These are phyloP conservation scores for Myzus persicae DNA, from an alignment of 1,140 invertebrate species.

Conservation along the genomic window DNA sequence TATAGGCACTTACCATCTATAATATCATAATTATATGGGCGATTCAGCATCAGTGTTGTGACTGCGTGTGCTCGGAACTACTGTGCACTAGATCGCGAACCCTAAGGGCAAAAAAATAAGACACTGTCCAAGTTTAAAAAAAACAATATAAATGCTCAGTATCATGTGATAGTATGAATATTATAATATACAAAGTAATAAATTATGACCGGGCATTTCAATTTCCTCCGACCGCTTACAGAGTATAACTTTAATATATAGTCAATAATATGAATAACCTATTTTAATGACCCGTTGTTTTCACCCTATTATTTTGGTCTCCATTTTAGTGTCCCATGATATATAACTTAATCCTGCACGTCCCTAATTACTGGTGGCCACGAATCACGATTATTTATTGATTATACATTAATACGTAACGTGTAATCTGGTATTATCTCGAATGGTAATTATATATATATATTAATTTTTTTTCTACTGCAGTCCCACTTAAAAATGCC, in stretches of 20 bases:
- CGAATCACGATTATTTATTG: constrained; percentile 24
- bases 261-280: neutral
- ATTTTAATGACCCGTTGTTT: constrained; percentile 28
- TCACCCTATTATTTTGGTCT: neutral
- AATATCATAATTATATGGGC: neutral
- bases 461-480: neutral
- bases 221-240: neutral
- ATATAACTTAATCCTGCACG: constrained; percentile 27
- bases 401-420: constrained; percentile 4
- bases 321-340: neutral
- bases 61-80: neutral
- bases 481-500: neutral
- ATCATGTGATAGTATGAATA: neutral
- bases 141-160: neutral
- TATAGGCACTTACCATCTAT: neutral
- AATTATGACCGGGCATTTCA: neutral
- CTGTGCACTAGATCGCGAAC: neutral
- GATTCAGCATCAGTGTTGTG: neutral
- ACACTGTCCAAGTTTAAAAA: neutral
- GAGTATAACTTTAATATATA: neutral
- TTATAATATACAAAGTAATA: neutral
- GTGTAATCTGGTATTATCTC: neutral
- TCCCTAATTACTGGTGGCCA: constrained; percentile 32
- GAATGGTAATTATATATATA: neutral
- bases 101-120: neutral